Evolutionary conservation across 92 coral and sea anemone genomes (phyloP), one percentile per base, ranked within the genome.

Genomic region (Nematostella vectensis): DNA sequence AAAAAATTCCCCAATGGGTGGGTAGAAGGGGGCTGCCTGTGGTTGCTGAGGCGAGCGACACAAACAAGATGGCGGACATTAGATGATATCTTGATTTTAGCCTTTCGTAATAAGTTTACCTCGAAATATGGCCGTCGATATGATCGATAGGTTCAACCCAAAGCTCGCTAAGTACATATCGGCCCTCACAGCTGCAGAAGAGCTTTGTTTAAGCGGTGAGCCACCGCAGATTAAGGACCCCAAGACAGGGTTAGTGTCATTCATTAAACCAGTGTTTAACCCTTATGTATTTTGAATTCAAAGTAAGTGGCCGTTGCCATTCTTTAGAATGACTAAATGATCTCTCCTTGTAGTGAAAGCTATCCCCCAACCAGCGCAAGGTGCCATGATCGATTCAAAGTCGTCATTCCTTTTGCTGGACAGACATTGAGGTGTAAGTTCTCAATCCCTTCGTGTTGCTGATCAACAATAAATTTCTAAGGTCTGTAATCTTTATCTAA

Each of bases 381-480:
- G 37, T 51, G 54, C 28, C 75, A 86, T 39, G 98, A 91, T 55
- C 74, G 98, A 21, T 91, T 91, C 70, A 81, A 83, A 44, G 71
- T 91, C 17, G 60, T 73, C 11, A 82, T 91, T 59, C 98, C 98
- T 15, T 91, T 77, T 75, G 98, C 93, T 63, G 98, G 98, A 23
- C 75, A 65, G 28, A 78, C 78, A 6, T 65, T 91, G 9, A 81
- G 72, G 78, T 91, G 98, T 91, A 78, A 67, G 95, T 47, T 17
- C 20, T 18, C 24, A 29, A 10, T 55, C 25, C 42, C 2, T n/a
- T n/a, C n/a, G n/a, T n/a, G 1, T 27, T 27, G 24, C 26, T 19
- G 25, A 12, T 28, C 31, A 28, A 25, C 28, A 31, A n/a, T 52
- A 15, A 19, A 20, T 18, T 8, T 52, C 15, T 15, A 6, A 52